Percentiles rank a stretch among this genome's conserved stretches.
These are phyloP conservation scores for Anadara kagoshimensis DNA, from an alignment of 1,140 invertebrate genomes.

Conservation along the genomic window DNA sequence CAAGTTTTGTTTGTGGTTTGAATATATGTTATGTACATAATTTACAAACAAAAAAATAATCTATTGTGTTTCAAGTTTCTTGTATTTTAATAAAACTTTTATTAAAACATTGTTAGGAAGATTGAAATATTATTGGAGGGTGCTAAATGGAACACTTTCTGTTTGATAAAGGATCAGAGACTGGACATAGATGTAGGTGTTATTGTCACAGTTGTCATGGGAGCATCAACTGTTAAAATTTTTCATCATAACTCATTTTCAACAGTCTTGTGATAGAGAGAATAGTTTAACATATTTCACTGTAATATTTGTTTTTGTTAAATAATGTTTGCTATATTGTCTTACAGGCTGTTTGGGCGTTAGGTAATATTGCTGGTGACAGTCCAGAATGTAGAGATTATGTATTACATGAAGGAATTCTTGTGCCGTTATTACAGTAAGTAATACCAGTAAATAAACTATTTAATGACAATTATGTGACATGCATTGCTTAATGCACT, in stretches of 20 bases:
- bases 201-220: too few relatives aligned
- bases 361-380: conserved; percentile 98
- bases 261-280: not conserved
- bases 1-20: not conserved
- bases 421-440: conserved; percentile 92
- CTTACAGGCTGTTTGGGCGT: conserved; percentile 93
- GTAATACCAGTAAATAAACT: too few relatives aligned
- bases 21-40: not conserved
- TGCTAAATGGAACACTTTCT: too few relatives aligned
- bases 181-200: too few relatives aligned
- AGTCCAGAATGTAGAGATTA: conserved; percentile 94
- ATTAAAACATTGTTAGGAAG: too few relatives aligned
- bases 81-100: not conserved
- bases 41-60: not conserved
- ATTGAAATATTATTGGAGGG: too few relatives aligned
- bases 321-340: not conserved
- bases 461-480: too few relatives aligned
- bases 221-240: too few relatives aligned
- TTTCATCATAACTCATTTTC: too few relatives aligned
- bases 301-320: not conserved
- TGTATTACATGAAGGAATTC: conserved; percentile 88
- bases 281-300: not conserved
- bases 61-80: too few relatives aligned
- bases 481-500: too few relatives aligned
- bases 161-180: too few relatives aligned